Conservation (phyloP, 2,797 vertebrate species). For the Cossypha caffra region DNA sequence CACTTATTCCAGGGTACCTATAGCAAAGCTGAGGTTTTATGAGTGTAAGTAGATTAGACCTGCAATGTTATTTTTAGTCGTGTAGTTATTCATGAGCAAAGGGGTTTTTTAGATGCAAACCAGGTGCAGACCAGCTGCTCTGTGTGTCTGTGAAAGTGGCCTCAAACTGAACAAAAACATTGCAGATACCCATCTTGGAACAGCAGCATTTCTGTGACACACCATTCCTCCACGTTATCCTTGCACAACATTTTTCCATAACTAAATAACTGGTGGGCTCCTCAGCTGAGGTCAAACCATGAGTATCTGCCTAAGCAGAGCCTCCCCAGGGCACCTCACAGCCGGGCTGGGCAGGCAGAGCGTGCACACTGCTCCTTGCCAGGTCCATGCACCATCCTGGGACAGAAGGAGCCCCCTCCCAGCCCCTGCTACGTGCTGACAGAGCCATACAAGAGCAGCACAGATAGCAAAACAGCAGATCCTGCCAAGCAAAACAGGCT, state of each 20-base stretch:
- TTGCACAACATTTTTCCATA: not conserved
- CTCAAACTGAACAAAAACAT: not conserved
- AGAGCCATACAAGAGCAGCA: not conserved
- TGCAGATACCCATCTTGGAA: slow-evolving; percentile 1
- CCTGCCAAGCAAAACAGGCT: not conserved
- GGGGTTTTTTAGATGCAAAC: not conserved
- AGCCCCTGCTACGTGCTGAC: not conserved
- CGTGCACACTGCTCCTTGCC: not conserved
- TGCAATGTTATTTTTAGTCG: not conserved
- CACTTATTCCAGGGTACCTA: not conserved
- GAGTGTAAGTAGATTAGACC: not conserved
- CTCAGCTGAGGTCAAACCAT: not conserved
- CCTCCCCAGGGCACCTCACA: not conserved
- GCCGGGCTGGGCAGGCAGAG: accelerated
- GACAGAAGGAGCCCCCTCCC: accelerated
- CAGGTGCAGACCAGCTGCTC: slow-evolving; percentile 49
- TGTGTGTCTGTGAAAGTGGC: not conserved
- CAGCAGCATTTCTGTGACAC: not conserved
- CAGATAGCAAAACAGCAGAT: not conserved
- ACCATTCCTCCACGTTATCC: not conserved
- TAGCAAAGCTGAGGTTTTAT: not conserved
- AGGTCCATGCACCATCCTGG: not conserved
- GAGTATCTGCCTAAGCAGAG: not conserved
- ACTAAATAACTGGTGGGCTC: not conserved
- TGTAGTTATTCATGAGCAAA: not conserved